Conservation (phyloP, 2,113 vertebrate species). For the Raphicerus campestris region DNA sequence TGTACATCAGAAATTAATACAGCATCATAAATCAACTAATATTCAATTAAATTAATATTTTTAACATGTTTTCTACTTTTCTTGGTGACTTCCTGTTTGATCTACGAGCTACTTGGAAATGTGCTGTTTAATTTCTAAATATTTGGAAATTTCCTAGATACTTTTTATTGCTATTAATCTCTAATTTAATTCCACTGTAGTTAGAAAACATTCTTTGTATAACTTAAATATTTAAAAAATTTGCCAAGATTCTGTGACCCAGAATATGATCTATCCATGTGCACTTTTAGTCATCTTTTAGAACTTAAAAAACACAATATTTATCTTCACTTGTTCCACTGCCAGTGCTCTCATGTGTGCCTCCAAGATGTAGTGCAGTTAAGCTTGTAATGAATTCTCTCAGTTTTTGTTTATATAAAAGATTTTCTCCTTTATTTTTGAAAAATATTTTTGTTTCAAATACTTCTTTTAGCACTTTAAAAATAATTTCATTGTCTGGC, state of each 20-base stretch:
- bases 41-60: not conserved
- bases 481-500: not conserved
- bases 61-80: not conserved
- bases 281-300: not conserved
- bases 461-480: not conserved
- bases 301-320: not conserved
- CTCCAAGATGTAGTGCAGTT: not conserved
- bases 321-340: constrained; percentile 19
- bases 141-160: not conserved
- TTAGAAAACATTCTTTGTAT: not conserved
- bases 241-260: not conserved
- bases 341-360: not conserved
- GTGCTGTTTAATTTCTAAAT: not conserved
- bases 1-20: not conserved
- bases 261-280: not conserved
- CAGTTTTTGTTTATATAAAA: not conserved
- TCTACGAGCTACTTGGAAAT: not conserved
- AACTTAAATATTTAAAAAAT: not conserved
- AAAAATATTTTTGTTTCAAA: not conserved
- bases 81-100: not conserved
- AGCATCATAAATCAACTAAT: not conserved
- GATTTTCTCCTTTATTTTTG: not conserved
- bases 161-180: not conserved
- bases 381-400: not conserved
- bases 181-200: not conserved